Base-by-base conservation (phyloP, 2,113 vertebrate genomes). In the Phrynosoma blainvillii region DNA sequence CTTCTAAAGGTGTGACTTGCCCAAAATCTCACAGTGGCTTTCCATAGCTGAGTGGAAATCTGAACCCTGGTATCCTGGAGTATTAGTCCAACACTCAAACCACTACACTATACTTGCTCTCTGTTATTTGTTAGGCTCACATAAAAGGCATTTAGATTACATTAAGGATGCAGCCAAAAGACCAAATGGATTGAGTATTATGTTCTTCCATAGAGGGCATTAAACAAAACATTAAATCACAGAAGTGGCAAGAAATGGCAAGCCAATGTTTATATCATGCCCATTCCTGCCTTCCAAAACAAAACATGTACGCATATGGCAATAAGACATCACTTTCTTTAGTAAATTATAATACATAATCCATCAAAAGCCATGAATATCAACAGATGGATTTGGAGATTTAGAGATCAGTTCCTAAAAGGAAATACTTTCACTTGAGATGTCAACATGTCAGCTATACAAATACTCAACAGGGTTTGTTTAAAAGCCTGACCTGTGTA, bases 371-470 rank as follows among this genome's bases (percentile, higher is more conserved):
- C 27, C 25, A 89, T 56, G 1, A 79, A 8, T 30, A 78, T 32
- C 47, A 80, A 93, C 88, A 93, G 68, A 42, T 87, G 54, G 0
- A 0, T 70, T 84, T 91, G 82, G 82, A 87, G 47, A 70, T 83
- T 89, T 5, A 93, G 47, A 93, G 79, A 84, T 87, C 90, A 90
- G 75, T 47, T 90, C 91, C 92, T n/a, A 81, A 89, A 76, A 94
- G 90, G 90, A 94, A 95, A 92, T 92, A 88, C 88, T 89, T 80
- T 94, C 90, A 89, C 82, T 91, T 81, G 73, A 30, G 88, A 0
- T 56, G 91, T 92, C 86, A 92, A 91, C 47, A 84, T 62, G 52
- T 92, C 87, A 94, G 83, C 56, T 66, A 83, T 11, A 84, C 23
- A 91, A 0, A 81, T 81, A 23, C n/a, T 89, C 79, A 84, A 56